Conservation (phyloP, 1,140 invertebrate genomes). For the Cydia pomonella region DNA sequence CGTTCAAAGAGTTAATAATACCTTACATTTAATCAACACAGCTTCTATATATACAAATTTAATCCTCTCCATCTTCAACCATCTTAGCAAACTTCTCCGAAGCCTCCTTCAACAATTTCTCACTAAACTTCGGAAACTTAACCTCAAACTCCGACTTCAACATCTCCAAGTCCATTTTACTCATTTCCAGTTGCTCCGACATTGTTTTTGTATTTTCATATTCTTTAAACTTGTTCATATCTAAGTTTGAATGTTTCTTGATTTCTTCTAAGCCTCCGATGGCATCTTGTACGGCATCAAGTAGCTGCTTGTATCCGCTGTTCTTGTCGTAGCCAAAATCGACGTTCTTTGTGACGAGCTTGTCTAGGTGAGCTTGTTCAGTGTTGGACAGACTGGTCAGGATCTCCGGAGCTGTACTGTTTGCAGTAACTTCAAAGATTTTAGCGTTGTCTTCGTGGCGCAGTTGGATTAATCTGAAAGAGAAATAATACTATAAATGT, state of each 20-base stretch:
- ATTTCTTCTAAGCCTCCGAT: conserved; percentile 63
- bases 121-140: conserved; percentile 63
- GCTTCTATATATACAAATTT: conserved; percentile 39
- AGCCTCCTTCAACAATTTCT: conserved; percentile 61
- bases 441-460: conserved; percentile 53
- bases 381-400: conserved; percentile 47
- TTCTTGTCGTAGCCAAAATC: conserved; percentile 67
- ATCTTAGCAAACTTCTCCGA: conserved; percentile 60
- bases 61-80: conserved; percentile 46
- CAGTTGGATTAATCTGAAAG: conserved; percentile 61
- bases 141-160: conserved; percentile 58
- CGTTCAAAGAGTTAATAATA: too few species aligned
- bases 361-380: conserved; percentile 59
- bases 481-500: conserved; percentile 30
- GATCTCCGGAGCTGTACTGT: conserved; percentile 47
- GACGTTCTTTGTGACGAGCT: conserved; percentile 65
- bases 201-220: conserved; percentile 52
- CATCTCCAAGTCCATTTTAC: conserved; percentile 60
- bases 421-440: conserved; percentile 57
- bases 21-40: conserved; percentile 4
- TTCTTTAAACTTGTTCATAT: conserved; percentile 58
- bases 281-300: conserved; percentile 68
- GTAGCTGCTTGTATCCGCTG: conserved; percentile 59
- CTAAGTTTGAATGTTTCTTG: conserved; percentile 64
- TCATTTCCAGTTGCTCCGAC: conserved; percentile 54